Evolutionary conservation across 35 echinoderm and acorn worm genomes (phyloP), one percentile per base, ranked within the genome.

Genomic region (Anneissia japonica): DNA sequence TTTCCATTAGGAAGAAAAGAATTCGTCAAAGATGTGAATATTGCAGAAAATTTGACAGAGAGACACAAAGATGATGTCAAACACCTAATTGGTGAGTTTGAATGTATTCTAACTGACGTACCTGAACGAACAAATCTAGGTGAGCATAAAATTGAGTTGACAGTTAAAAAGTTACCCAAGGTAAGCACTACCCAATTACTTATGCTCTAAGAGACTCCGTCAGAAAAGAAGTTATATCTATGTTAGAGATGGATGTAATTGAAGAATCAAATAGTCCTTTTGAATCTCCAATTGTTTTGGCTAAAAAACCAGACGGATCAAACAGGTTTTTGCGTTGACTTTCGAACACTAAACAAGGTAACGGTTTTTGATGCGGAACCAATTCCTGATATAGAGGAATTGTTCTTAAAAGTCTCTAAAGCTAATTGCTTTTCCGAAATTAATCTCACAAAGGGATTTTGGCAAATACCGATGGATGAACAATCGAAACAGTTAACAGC

Each of bases 361-460:
- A 84, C 40, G n/a, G 34, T 84, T 46, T 84, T 56, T 21, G 82
- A 84, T 55, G 82, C 82, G 34, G 40, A 84, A n/a, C 82, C 82
- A 31, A 81, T 38, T 7, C 79, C 79, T 1, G 30, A 81, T 40
- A 32, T 36, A 38, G 79, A 81, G 0, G 35, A 84, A 33, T 0
- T 84, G 26, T 84, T 46, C 21, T 23, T 43, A 23, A 16, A 72
- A 55, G 46, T 84, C n/a, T 9, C 82, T 14, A 46, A 56, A 10
- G 41, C 31, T 28, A 29, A 31, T 72, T 84, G 56, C 41, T 84
- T 55, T 55, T 21, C 39, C 46, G 56, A 84, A 35, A 84, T 84
- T 19, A 43, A 84, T 84, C 43, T 84, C 5, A 84, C 17, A 9
- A 84, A 84, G 34, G 82, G 82, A 46, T 84, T 55, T 34, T 84